These are phyloP conservation scores for Distichodus sexfasciatus DNA, from an alignment of 2,797 vertebrate genomes.

Conservation along the genomic window DNA sequence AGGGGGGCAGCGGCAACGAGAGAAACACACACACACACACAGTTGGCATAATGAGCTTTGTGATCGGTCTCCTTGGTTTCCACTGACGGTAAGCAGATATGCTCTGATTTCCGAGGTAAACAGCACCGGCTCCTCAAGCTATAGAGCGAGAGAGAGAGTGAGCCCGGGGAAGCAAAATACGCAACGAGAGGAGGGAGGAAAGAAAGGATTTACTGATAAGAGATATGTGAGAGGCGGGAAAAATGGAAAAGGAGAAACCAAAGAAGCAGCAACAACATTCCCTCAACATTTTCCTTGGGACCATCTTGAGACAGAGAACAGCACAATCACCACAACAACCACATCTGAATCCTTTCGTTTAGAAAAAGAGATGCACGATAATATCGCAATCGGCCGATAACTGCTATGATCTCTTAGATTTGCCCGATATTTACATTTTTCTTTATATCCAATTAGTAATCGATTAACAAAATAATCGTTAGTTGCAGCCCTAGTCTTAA, in stretches of 20 bases:
- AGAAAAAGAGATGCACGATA: too few relatives aligned
- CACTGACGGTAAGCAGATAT: conserved; percentile 73
- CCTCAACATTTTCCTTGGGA: background rate
- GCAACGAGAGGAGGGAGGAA: conserved; percentile 28
- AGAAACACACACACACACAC: conserved; percentile 37
- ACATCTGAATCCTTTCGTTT: too few relatives aligned
- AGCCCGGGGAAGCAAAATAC: too few relatives aligned
- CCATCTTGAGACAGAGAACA: too few relatives aligned
- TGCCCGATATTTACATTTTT: too few relatives aligned
- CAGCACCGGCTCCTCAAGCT: conserved; percentile 58
- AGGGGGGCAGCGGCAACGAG: conserved; percentile 11
- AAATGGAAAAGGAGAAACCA: background rate
- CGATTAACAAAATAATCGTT: too few relatives aligned
- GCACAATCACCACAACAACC: too few relatives aligned
- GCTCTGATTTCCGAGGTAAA: conserved; percentile 64
- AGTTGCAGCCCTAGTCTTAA: too few relatives aligned
- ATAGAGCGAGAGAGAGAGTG: conserved; percentile 27
- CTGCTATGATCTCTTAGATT: too few relatives aligned
- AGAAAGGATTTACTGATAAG: conserved; percentile 29
- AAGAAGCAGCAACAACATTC: background rate
- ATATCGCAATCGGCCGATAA: too few relatives aligned
- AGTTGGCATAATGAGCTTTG: conserved; percentile 70
- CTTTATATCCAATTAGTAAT: too few relatives aligned
- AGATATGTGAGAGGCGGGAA: conserved; percentile 35
- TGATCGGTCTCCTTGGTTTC: conserved; percentile 73